A percentile compares a stretch with the other conserved stretches of the same genome.
Evolutionary conservation across 2,797 vertebrate genomes (phyloP).

Genomic region (Cottoperca gobio): DNA sequence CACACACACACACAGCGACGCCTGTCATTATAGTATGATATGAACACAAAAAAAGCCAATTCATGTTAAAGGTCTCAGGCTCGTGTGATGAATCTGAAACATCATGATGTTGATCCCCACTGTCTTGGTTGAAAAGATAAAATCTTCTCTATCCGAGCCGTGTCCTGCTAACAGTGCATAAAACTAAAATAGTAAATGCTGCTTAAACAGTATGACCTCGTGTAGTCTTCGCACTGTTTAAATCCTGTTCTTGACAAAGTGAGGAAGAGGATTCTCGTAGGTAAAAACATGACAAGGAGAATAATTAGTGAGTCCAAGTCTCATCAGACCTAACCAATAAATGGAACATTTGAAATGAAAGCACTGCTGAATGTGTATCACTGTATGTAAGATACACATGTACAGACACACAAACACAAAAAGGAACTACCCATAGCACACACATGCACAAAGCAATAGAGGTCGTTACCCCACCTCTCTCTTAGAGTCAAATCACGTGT

Average conservation of each 20-base stretch:
- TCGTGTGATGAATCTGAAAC: not conserved
- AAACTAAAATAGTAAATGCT: not conserved
- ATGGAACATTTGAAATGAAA: constrained; percentile 17
- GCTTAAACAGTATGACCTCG: not conserved
- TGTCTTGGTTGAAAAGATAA: not conserved
- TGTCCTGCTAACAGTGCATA: not conserved
- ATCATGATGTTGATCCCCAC: not conserved
- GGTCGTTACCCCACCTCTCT: constrained; percentile 2
- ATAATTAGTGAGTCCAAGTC: constrained; percentile 26
- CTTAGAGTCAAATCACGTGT: not conserved
- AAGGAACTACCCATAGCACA: not conserved
- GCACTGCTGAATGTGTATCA: constrained; percentile 9
- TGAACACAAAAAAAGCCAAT: too few relatives aligned
- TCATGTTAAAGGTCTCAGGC: not conserved
- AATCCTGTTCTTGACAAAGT: constrained; percentile 5
- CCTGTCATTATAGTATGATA: too few relatives aligned
- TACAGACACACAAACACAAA: constrained; percentile 14
- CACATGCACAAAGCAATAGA: not conserved
- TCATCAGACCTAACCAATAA: constrained; percentile 3
- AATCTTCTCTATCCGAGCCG: not conserved
- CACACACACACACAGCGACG: too few relatives aligned
- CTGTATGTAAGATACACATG: constrained; percentile 5
- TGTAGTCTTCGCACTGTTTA: not conserved
- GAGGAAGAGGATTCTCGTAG: not conserved
- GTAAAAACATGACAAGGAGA: not conserved